Conservation (phyloP, 2,113 vertebrate genomes). For the Pan troglodytes region DNA sequence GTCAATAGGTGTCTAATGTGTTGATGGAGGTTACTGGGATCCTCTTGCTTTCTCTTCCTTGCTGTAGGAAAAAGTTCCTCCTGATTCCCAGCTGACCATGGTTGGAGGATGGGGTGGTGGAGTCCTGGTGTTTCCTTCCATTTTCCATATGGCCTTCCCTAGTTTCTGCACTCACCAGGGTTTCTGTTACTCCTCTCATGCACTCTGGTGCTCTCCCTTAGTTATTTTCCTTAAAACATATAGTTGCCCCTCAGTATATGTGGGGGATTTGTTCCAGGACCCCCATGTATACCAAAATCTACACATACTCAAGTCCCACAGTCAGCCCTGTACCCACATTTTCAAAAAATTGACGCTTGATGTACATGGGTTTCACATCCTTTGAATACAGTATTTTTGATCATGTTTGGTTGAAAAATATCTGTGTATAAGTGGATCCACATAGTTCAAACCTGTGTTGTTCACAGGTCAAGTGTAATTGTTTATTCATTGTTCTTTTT, state of each 20-base stretch:
- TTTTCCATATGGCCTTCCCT: background rate
- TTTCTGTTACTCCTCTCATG: background rate
- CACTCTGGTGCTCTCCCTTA: background rate
- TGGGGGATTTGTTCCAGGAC: background rate
- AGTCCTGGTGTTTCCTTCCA: background rate
- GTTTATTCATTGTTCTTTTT: background rate
- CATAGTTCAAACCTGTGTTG: background rate
- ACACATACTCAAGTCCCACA: background rate
- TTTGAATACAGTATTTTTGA: background rate
- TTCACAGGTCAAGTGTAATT: background rate
- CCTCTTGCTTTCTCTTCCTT: background rate
- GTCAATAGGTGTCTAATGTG: background rate
- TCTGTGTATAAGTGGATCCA: background rate
- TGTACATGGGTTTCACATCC: background rate
- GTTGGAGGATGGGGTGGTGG: background rate
- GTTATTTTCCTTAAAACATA: background rate
- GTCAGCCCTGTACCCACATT: background rate
- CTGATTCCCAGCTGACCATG: background rate
- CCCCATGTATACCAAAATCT: background rate
- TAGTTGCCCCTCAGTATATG: background rate
- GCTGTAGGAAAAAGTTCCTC: background rate
- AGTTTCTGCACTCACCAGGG: background rate
- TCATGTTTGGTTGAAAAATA: background rate
- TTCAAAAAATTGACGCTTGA: background rate
- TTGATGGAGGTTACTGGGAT: background rate